Percentiles rank a stretch among this genome's conserved stretches.
Evolutionary conservation across 2,888 invertebrate genomes (phyloP).

Genomic region (Ormyrus rosae): DNA sequence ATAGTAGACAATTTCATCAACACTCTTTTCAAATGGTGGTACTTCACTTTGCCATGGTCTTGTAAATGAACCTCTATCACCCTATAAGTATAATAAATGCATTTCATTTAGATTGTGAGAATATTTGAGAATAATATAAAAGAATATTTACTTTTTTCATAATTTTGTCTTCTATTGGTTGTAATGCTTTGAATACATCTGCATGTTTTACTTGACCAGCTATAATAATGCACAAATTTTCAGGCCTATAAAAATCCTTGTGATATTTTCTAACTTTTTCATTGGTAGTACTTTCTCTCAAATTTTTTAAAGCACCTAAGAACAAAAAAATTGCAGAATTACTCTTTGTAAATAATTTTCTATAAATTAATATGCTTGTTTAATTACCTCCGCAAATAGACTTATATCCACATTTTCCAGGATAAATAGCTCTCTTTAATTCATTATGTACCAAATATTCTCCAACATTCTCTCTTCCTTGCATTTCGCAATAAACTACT

Average conservation of each 20-base stretch:
- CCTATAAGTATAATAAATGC: slow-evolving; percentile 68
- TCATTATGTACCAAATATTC: slow-evolving; percentile 83
- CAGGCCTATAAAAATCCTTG: slow-evolving; percentile 90
- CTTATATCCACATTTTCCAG: slow-evolving; percentile 88
- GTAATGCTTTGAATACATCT: slow-evolving; percentile 85
- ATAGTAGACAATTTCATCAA: slow-evolving; percentile 80
- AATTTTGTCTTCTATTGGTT: slow-evolving; percentile 86
- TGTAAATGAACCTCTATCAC: slow-evolving; percentile 78
- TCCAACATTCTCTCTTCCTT: slow-evolving; percentile 88
- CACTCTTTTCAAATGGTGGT: slow-evolving; percentile 80
- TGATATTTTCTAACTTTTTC: slow-evolving; percentile 90
- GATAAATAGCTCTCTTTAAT: slow-evolving; percentile 85
- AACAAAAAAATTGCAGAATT: neutral
- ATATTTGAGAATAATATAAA: slow-evolving; percentile 28
- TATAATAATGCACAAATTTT: slow-evolving; percentile 90
- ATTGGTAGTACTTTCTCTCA: slow-evolving; percentile 88
- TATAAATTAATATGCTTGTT: neutral
- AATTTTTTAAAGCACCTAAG: slow-evolving; percentile 83
- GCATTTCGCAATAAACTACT: slow-evolving; percentile 98
- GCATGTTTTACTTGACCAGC: slow-evolving; percentile 87
- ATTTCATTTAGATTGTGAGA: slow-evolving; percentile 26
- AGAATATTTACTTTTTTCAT: slow-evolving; percentile 78
- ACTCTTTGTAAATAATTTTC: too few species aligned
- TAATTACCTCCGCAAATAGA: slow-evolving; percentile 86
- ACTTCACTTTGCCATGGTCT: slow-evolving; percentile 88